Conservation (phyloP, 2,888 invertebrate species). For the Silvanus unidentatus region DNA sequence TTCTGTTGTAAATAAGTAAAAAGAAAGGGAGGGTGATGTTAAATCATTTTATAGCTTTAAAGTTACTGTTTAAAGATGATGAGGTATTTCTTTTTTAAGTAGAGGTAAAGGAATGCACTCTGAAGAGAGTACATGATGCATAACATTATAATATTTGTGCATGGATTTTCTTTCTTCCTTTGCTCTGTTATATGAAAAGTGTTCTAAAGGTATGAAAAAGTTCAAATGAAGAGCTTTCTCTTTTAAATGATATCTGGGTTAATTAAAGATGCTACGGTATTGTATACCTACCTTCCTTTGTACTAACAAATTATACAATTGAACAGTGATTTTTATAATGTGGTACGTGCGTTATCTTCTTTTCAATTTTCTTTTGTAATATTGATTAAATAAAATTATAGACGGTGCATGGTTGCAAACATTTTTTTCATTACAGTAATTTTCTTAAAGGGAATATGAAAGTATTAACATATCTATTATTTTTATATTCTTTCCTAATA, state of each 20-base stretch:
- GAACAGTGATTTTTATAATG: slow-evolving; percentile 8
- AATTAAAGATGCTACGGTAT: slow-evolving; percentile 8
- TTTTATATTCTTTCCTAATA: no score
- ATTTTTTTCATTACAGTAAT: no score
- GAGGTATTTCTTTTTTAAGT: slow-evolving; percentile 5
- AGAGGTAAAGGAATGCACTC: slow-evolving; percentile 5
- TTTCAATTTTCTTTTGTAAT: slow-evolving; percentile 2
- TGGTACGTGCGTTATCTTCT: slow-evolving; percentile 11
- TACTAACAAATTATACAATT: slow-evolving; percentile 3
- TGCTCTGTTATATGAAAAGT: slow-evolving; percentile 1
- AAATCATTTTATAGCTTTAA: slow-evolving; percentile 10
- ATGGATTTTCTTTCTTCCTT: slow-evolving; percentile 1
- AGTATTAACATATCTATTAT: no score
- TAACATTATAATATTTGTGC: slow-evolving; percentile 10
- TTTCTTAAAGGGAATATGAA: no score
- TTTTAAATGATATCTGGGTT: slow-evolving; percentile 7
- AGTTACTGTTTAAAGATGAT: slow-evolving; percentile 11
- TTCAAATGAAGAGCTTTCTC: neutral
- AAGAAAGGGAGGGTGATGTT: neutral
- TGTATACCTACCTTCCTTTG: slow-evolving; percentile 1
- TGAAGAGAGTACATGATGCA: slow-evolving; percentile 5
- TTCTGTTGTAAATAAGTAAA: slow-evolving; percentile 3
- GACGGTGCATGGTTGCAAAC: no score
- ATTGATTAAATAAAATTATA: no score
- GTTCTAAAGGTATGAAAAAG: neutral